Base-by-base conservation (phyloP, 2,113 vertebrate genomes). In the Otolemur garnettii region DNA sequence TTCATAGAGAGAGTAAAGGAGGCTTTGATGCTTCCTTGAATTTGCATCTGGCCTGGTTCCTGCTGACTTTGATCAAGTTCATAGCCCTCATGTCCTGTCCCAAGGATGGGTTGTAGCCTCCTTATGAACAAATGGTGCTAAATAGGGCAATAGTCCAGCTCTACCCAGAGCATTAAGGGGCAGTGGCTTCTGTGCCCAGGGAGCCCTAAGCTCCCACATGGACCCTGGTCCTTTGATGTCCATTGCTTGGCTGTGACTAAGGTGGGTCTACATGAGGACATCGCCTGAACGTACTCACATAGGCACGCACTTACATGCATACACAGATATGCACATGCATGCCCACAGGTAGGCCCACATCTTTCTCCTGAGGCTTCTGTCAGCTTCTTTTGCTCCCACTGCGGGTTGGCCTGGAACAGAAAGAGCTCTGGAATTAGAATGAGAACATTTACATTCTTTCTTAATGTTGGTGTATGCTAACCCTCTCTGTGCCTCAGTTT, bases 141-240 rank as follows among this genome's bases (percentile, higher is more conserved):
- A 72, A 42, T 10, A 30, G 15, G 50, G 26, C 72, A 72, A 18
- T 9, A 69, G 50, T 38, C 74, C 30, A 45, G 22, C 72, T 45
- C n/a, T 45, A 21, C 42, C 55, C 4, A 30, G 28, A 88, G 59
- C 62, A n/a, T 75, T 88, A 55, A n/a, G 62, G 69, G 13, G 2
- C 5, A 6, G 17, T 38, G 33, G 42, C 26, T 50, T 86, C n/a
- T 55, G 66, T 2, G 0, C 57, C 26, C 33, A 0, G 0, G 72
- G 64, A 5, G 18, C 42, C 28, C 9, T 28, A 53, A 3, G 7
- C 74, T 33, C 30, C 33, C 3, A 2, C 7, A 3, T 7, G 26
- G 57, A n/a, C 4, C 89, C 72, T 0, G 0, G 69, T 53, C 78
- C 79, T 80, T 66, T 45, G 18, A 28, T 0, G 17, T 21, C 66